phyloP scores from a whole-genome alignment of 2,113 vertebrate species.

The Rana temporaria region DNA sequence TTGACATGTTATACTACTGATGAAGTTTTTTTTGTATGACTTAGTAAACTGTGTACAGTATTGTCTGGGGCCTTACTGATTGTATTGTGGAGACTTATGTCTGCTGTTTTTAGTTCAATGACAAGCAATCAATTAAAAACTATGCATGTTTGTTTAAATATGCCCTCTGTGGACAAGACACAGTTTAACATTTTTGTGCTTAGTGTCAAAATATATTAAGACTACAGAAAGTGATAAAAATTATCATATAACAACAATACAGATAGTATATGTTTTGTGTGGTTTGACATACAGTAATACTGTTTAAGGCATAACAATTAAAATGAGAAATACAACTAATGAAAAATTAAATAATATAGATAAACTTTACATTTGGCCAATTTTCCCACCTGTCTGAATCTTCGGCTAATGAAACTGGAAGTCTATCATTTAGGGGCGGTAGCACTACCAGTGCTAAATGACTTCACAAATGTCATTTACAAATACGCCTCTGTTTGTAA shows the following conservation, averaged over 20 bases:
- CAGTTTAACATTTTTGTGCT: background rate
- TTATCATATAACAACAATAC: background rate
- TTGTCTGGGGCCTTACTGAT: constrained; percentile 53
- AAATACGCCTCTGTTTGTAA: too few relatives aligned
- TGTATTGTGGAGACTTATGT: constrained; percentile 30
- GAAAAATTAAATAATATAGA: too few relatives aligned
- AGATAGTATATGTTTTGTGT: too few relatives aligned
- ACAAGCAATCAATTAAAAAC: constrained; percentile 51
- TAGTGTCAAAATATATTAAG: background rate
- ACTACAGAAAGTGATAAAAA: background rate
- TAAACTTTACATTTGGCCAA: too few relatives aligned
- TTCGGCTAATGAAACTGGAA: too few relatives aligned
- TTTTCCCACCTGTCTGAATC: too few relatives aligned
- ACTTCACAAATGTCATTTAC: too few relatives aligned
- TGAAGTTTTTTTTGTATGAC: constrained; percentile 66
- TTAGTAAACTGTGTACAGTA: constrained; percentile 57
- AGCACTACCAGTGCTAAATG: too few relatives aligned
- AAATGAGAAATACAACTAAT: too few relatives aligned
- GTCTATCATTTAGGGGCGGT: too few relatives aligned
- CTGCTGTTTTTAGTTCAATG: constrained; percentile 31
- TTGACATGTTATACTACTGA: constrained; percentile 71
- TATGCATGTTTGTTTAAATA: background rate
- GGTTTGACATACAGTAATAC: too few relatives aligned
- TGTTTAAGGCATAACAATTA: too few relatives aligned
- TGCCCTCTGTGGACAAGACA: constrained; percentile 8